Base-by-base conservation (phyloP, 2,113 vertebrate genomes). In the Dasyprocta punctata region DNA sequence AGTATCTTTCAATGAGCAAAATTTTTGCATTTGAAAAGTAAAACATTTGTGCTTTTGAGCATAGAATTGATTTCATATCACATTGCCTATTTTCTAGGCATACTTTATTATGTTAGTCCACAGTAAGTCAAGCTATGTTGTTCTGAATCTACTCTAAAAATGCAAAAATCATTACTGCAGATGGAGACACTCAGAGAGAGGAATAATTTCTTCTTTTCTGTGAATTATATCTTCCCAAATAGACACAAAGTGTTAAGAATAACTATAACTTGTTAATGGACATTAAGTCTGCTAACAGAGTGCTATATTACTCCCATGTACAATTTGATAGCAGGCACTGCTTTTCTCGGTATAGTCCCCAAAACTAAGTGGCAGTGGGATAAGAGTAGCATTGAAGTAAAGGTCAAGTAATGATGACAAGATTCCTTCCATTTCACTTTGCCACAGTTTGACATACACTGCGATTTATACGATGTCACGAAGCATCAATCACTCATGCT, bases 361-460 rank as follows among this genome's bases (percentile, higher is more conserved):
- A 87, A 86, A 86, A 56, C 54, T 80, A 78, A 94, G 49, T 47
- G 41, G 77, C 82, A 92, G 36, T 26, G 61, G 80, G 82, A 95
- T 95, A 81, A 90, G 82, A 82, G 54, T 1, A 80, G 17, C 9
- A 49, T 83, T 88, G 80, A 94, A 86, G 44, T 73, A 92, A 90
- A 96, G 73, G 82, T 93, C 83, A 96, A 89, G 44, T 36, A 26
- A 86, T 47, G 67, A 95, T 90, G 81, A 94, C 86, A 91, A 82
- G 89, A 85, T 83, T 77, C 67, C 56, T 96, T 89, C 85, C 52
- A 86, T 89, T 92, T 96, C 85, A 84, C 83, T 94, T 91, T 69
- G 82, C 20, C 54, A 80, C 36, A 33, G 10, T 81, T 89, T 96
- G 88, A 95, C 88, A 94, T 44, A 41, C 80, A n/a, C 49, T 89